Base-by-base conservation (phyloP, 2,888 invertebrate genomes). In the Synanthedon andrenaeformis region DNA sequence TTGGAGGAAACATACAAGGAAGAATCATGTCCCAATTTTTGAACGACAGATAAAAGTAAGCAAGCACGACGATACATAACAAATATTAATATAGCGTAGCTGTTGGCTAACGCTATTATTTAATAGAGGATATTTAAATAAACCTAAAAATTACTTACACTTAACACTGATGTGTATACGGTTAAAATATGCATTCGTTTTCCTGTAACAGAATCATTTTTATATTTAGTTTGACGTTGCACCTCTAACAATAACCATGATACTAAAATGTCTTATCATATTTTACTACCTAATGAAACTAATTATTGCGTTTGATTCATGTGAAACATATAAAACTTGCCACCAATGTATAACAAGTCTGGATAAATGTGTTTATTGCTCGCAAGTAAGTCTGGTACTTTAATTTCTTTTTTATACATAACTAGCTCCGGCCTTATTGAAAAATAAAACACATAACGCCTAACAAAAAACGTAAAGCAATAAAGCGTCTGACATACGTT, bases 361-460 rank as follows among this genome's bases (percentile, higher is more conserved):
- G 0, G 63, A 59, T 42, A 52, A 65, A 4, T 84, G 84, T 54
- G 71, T 67, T 6, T 84, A 82, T 82, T 84, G 84, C 60, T 63
- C 74, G 35, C 56, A 56, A 62, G 84, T 79, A 65, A 70, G 59
- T 35, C 35, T 35, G 10, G 8, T 62, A 51, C 6, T 19, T 49
- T 48, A 35, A 45, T 54, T 41, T 52, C 12, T 41, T 10, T 10
- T 45, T 10, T 42, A 51, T n/a, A n/a, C 11, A 45, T 13, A 3
- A n/a, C 1, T 42, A 1, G 3, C 19, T 2, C 0, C 23, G 23
- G 5, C 23, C 23, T 1, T 5, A 5, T 23, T 23, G 23, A 23
- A 23, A 23, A 23, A 23, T 23, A 23, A 23, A 23, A 19, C 0
- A 19, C 19, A 19, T 2, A 19, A 19, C 19, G 19, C 19, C 19